Base-by-base conservation (phyloP, 2,888 invertebrate genomes). In the Drosophila engyochracea region DNA sequence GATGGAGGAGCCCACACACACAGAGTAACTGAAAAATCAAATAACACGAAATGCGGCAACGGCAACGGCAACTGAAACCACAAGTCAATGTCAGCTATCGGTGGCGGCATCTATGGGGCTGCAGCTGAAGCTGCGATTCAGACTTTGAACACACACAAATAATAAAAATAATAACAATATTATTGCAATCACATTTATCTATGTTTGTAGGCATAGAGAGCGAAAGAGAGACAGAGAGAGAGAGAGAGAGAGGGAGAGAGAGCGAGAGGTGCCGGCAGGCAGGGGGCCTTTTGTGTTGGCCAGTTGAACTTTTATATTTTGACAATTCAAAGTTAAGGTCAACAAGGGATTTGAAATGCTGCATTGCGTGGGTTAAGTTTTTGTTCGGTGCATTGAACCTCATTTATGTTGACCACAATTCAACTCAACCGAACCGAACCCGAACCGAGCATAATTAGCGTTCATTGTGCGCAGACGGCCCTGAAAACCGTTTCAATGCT, bases 21-120 rank as follows among this genome's bases (percentile, higher is more conserved):
- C 89, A 85, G 69, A 82, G 72, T 54, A 67, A 66, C 69, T 64
- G 64, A 71, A 52, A 47, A 74, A 44, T 60, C 39, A 47, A 68
- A 59, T 35, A 61, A 70, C 76, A 74, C 64, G 74, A 82, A 71
- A 74, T 65, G 78, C 81, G 73, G 66, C 58, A 60, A 62, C 62
- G 73, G 83, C 89, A 89, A 85, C 65, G 73, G 84, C 87, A 88
- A 88, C 81, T 74, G 83, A 90, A 89, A 86, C 90, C 91, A 85
- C 89, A 91, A 92, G 91, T 92, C 91, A 91, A 91, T 91, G 91
- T 91, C 91, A 91, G 76, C 70, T 52, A 57, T 39, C 85, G 83
- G 85, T 85, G 81, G 82, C 86, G 85, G 82, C 83, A 83, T 83
- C 85, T 78, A 64, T 74, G 68, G 76, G 67, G 39, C 73, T 66